Evolutionary conservation across 2,797 vertebrate species (phyloP).

Genomic region (Acanthiza pusilla): DNA sequence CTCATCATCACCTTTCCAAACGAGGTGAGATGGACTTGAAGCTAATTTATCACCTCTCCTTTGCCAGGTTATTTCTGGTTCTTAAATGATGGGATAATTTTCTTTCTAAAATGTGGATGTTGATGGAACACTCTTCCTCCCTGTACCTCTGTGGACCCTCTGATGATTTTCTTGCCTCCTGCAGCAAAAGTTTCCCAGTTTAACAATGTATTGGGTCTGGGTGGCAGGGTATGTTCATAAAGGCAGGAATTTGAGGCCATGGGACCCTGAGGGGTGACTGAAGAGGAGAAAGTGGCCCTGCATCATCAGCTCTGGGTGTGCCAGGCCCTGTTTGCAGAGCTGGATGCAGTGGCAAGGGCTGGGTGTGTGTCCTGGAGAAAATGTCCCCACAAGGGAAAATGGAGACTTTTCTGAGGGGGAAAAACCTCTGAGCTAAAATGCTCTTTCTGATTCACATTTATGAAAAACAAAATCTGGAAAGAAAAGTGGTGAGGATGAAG

Average conservation of each 20-base stretch:
- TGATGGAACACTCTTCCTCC: neutral
- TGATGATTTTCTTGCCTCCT: neutral
- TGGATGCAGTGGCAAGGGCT: neutral
- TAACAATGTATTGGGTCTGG: neutral
- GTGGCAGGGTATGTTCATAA: neutral
- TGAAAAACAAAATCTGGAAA: neutral
- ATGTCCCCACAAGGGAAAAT: neutral
- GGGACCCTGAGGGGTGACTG: neutral
- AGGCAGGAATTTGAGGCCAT: neutral
- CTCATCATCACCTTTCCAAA: neutral
- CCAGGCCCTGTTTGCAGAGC: too few relatives aligned
- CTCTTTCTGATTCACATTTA: rapidly evolving
- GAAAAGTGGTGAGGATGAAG: neutral
- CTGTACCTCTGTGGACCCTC: rapidly evolving
- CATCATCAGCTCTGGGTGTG: neutral
- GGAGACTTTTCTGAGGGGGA: neutral
- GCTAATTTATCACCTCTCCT: neutral
- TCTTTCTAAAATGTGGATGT: neutral
- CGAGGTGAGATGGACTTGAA: neutral
- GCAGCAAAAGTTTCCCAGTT: neutral
- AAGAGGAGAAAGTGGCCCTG: neutral
- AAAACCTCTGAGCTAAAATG: neutral
- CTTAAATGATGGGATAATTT: neutral
- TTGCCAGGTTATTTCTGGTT: neutral
- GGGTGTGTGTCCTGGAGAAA: neutral